Evolutionary conservation across 2,888 invertebrate species (phyloP).

Genomic region (Noctua comes): DNA sequence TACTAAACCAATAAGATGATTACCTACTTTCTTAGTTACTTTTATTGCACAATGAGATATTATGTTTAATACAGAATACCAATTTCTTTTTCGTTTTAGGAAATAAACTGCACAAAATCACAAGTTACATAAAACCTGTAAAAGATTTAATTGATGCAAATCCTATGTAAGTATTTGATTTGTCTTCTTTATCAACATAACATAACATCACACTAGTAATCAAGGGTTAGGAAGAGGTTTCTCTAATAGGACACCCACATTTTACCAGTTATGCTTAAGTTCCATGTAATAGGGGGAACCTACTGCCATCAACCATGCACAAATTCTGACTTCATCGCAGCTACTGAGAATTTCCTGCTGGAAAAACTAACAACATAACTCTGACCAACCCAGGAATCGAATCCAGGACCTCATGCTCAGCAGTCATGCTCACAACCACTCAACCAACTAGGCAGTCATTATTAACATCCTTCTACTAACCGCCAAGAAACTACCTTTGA

Average conservation of each 20-base stretch:
- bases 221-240: not conserved
- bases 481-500: no score
- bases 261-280: not conserved
- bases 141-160: constrained; percentile 74
- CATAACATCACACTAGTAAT: not conserved
- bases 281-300: not conserved
- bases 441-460: no score
- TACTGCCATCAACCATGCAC: not conserved
- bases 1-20: no score
- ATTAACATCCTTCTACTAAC: no score
- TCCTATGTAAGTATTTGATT: constrained; percentile 78
- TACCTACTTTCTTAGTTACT: not conserved
- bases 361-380: no score
- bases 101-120: constrained; percentile 78
- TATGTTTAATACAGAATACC: not conserved
- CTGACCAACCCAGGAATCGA: no score
- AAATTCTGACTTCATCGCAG: not conserved
- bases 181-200: no score
- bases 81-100: constrained; percentile 72
- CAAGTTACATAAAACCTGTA: constrained; percentile 78
- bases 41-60: not conserved
- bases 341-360: not conserved
- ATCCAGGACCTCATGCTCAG: no score
- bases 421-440: no score
- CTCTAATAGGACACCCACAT: not conserved